Evolutionary conservation across 2,888 invertebrate species (phyloP).

Genomic region (Spicauda simplicius): DNA sequence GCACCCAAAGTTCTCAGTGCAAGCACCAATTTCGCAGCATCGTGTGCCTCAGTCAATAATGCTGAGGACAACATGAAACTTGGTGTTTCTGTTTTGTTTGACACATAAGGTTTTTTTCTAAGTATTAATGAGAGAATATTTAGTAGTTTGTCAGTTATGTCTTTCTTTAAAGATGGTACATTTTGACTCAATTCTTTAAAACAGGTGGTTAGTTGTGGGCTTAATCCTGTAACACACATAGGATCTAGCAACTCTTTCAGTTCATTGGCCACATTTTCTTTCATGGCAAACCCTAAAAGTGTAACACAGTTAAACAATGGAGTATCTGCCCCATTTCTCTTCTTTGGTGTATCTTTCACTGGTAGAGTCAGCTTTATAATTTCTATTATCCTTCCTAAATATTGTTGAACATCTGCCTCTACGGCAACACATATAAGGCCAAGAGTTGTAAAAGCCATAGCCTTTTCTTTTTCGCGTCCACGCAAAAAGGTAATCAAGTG

Average conservation of each 20-base stretch:
- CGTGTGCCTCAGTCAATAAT: constrained; percentile 85
- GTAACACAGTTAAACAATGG: constrained; percentile 98
- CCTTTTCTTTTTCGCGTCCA: constrained; percentile 93
- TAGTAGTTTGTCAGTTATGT: constrained; percentile 96
- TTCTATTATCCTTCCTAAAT: constrained; percentile 93
- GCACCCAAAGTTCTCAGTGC: constrained; percentile 96
- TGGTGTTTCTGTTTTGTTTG: constrained; percentile 82
- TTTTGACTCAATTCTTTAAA: constrained; percentile 95
- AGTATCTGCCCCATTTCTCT: constrained; percentile 90
- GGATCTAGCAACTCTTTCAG: constrained; percentile 94
- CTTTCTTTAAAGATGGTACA: constrained; percentile 94
- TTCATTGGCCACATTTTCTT: constrained; percentile 90
- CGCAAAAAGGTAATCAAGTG: constrained; percentile 91
- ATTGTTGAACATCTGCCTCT: constrained; percentile 90
- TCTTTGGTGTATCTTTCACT: constrained; percentile 90
- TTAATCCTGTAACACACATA: constrained; percentile 96
- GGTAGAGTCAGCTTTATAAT: constrained; percentile 91
- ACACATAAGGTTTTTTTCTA: constrained; percentile 92
- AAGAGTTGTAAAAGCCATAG: constrained; percentile 94
- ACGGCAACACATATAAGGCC: constrained; percentile 97
- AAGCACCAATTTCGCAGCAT: constrained; percentile 94
- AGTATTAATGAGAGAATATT: constrained; percentile 95
- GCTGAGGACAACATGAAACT: constrained; percentile 70
- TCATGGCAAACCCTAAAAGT: constrained; percentile 94
- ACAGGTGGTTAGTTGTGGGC: constrained; percentile 95